Evolutionary conservation across 2,888 invertebrate species (phyloP).

Genomic region (Agrochola lychnidis): DNA sequence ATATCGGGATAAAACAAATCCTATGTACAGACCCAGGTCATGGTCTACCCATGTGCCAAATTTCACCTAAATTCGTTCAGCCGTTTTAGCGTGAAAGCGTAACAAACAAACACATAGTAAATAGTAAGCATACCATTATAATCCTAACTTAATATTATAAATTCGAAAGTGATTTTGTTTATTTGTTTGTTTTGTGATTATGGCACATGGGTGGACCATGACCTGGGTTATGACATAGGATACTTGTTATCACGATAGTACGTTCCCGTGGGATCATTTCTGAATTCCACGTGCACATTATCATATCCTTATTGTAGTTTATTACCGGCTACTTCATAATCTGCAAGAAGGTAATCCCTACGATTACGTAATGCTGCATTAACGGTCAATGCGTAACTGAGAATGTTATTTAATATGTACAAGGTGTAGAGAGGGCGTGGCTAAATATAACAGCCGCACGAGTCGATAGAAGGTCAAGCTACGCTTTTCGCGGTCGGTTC

Average conservation of each 20-base stretch:
- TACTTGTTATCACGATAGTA: no score
- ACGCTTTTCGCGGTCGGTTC: background rate
- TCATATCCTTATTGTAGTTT: background rate
- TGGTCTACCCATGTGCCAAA: no score
- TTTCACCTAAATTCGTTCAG: no score
- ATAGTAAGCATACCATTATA: background rate
- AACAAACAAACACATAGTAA: no score
- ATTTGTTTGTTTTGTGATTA: no score
- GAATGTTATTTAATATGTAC: background rate
- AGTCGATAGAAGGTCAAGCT: background rate
- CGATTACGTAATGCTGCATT: conserved; percentile 10
- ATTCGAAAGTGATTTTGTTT: no score
- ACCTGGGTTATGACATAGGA: no score
- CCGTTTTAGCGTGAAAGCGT: no score
- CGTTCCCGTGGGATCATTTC: no score
- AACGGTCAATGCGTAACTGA: background rate
- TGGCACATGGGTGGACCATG: no score
- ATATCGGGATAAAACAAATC: no score
- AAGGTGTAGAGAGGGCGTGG: background rate
- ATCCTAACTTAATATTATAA: background rate
- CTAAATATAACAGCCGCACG: background rate
- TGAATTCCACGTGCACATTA: background rate
- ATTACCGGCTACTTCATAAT: conserved; percentile 4
- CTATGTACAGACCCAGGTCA: no score
- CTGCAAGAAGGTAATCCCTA: background rate